phyloP scores from a whole-genome alignment of 2,888 invertebrate species.

The Augochlorella aurata region DNA sequence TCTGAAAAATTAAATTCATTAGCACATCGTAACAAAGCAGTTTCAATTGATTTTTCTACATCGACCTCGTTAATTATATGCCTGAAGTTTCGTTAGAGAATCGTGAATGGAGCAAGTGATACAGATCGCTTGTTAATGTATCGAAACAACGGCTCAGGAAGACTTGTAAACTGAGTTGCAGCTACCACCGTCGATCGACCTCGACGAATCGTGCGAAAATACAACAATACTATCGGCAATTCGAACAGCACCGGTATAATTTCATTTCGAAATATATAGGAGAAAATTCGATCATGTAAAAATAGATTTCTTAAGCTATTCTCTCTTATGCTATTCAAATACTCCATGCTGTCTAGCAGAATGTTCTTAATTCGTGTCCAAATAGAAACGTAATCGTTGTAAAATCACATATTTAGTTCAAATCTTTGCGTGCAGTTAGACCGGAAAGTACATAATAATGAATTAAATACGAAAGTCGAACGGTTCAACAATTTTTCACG shows the following conservation, averaged over 20 bases:
- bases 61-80: slow-evolving; percentile 4
- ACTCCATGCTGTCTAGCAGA: background rate
- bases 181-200: slow-evolving; percentile 62
- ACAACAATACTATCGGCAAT: slow-evolving; percentile 1
- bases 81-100: slow-evolving; percentile 5
- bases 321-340: background rate
- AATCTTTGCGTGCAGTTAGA: background rate
- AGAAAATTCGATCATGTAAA: slow-evolving; percentile 17
- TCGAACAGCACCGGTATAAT: background rate
- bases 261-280: background rate
- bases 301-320: slow-evolving; percentile 2
- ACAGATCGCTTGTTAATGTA: slow-evolving; percentile 3
- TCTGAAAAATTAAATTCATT: slow-evolving; percentile 70
- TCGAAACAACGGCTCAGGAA: slow-evolving; percentile 3
- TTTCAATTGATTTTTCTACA: slow-evolving; percentile 8
- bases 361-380: background rate
- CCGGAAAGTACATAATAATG: background rate
- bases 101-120: slow-evolving; percentile 19
- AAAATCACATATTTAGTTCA: background rate
- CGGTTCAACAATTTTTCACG: background rate
- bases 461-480: background rate
- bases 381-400: background rate
- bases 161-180: slow-evolving; percentile 13
- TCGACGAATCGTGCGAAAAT: slow-evolving; percentile 65
- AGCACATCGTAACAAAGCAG: slow-evolving; percentile 62